Evolutionary conservation across 2,113 vertebrate species (phyloP).

Genomic region (Vombatus ursinus): DNA sequence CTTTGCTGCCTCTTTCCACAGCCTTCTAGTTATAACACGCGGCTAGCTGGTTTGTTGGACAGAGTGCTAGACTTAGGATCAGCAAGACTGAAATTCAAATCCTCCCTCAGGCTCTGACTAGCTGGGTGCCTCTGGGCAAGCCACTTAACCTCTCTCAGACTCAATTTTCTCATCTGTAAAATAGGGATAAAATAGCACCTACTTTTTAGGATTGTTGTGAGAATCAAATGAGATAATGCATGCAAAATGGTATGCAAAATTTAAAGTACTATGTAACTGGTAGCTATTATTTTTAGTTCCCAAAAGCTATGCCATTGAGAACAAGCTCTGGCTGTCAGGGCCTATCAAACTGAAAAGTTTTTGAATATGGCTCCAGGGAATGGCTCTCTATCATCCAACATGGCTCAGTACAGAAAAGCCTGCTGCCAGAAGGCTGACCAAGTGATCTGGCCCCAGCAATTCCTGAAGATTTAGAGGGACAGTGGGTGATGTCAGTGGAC

Average conservation of each 20-base stretch:
- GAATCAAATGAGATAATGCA: neutral
- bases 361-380: neutral
- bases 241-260: neutral
- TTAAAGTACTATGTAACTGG: neutral
- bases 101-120: neutral
- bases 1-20: neutral
- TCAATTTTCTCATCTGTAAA: neutral
- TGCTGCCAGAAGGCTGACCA: neutral
- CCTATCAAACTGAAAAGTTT: neutral
- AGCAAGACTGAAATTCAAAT: neutral
- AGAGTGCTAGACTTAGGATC: neutral
- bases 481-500: neutral
- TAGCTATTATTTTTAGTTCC: neutral
- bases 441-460: neutral
- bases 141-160: neutral
- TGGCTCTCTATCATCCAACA: neutral
- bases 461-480: neutral
- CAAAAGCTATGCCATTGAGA: neutral
- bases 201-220: neutral
- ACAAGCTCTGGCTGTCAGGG: neutral
- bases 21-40: neutral
- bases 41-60: neutral
- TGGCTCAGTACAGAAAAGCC: neutral
- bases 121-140: neutral
- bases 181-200: neutral